These are phyloP conservation scores for Mayetiola destructor DNA, from an alignment of 2,888 invertebrate species.

Conservation along the genomic window DNA sequence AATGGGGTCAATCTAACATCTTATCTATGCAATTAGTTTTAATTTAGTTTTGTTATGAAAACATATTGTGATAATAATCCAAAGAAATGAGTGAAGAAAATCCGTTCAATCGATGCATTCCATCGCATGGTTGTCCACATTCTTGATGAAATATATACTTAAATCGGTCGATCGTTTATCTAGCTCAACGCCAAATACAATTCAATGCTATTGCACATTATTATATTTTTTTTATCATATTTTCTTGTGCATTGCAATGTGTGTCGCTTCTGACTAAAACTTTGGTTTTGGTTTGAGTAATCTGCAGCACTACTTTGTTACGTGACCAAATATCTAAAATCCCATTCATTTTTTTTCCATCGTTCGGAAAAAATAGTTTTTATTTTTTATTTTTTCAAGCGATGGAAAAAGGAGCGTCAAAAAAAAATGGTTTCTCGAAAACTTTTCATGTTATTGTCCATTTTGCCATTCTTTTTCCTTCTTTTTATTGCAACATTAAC, in stretches of 20 bases:
- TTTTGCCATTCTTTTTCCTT: no score
- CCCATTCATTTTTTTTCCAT: not conserved
- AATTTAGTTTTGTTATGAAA: conserved; percentile 12
- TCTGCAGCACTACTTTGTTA: not conserved
- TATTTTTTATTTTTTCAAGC: not conserved
- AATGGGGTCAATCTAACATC: no score
- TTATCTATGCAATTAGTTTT: conserved; percentile 13
- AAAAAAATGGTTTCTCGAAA: not conserved
- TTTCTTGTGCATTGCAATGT: no score
- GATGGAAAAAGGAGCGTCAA: not conserved
- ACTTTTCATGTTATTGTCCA: not conserved
- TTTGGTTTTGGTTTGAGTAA: not conserved
- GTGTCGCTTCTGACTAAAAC: no score
- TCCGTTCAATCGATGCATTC: conserved; percentile 6
- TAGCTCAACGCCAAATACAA: conserved; percentile 11
- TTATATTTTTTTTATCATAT: no score
- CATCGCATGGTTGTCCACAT: not conserved
- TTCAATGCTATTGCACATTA: conserved; percentile 4
- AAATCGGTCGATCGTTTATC: not conserved
- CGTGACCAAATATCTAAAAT: conserved; percentile 6
- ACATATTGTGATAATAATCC: conserved; percentile 11
- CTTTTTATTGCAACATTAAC: no score
- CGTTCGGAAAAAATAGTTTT: not conserved
- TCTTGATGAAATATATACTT: not conserved
- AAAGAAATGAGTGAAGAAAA: not conserved